These are phyloP conservation scores for Hypena proboscidalis DNA, from an alignment of 2,888 invertebrate species.

Conservation along the genomic window DNA sequence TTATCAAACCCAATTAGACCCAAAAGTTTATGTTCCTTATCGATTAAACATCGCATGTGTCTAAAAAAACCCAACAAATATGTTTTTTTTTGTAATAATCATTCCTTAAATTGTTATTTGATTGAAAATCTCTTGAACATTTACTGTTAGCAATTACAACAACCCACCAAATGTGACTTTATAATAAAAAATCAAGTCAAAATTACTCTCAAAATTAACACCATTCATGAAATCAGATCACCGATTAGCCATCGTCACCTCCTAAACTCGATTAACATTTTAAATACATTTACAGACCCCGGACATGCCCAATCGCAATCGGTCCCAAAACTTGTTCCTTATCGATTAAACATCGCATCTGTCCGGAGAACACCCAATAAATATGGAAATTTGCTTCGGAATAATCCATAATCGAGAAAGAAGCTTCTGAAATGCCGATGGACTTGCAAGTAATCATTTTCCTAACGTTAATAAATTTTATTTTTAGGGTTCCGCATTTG, in stretches of 20 bases:
- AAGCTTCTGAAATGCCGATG: slow-evolving; percentile 37
- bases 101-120: no score
- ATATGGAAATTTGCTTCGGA: slow-evolving; percentile 72
- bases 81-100: slow-evolving; percentile 66
- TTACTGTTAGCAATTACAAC: no score
- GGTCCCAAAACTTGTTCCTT: slow-evolving; percentile 47
- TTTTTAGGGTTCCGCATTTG: no score
- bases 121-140: no score
- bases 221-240: slow-evolving; percentile 20
- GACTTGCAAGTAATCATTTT: slow-evolving; percentile 46
- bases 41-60: slow-evolving; percentile 69
- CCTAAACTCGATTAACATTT: slow-evolving; percentile 40
- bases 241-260: slow-evolving; percentile 24
- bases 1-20: slow-evolving; percentile 41
- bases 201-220: background rate
- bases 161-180: no score
- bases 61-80: slow-evolving; percentile 70
- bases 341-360: slow-evolving; percentile 71
- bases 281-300: slow-evolving; percentile 34
- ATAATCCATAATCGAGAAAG: slow-evolving; percentile 50
- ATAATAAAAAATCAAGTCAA: background rate
- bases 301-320: slow-evolving; percentile 39
- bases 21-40: slow-evolving; percentile 55
- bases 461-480: slow-evolving; percentile 44
- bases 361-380: slow-evolving; percentile 67